Evolutionary conservation across 2,113 vertebrate species (phyloP), one percentile per base, ranked within the genome.

Genomic region (Formicarius rufipectus): DNA sequence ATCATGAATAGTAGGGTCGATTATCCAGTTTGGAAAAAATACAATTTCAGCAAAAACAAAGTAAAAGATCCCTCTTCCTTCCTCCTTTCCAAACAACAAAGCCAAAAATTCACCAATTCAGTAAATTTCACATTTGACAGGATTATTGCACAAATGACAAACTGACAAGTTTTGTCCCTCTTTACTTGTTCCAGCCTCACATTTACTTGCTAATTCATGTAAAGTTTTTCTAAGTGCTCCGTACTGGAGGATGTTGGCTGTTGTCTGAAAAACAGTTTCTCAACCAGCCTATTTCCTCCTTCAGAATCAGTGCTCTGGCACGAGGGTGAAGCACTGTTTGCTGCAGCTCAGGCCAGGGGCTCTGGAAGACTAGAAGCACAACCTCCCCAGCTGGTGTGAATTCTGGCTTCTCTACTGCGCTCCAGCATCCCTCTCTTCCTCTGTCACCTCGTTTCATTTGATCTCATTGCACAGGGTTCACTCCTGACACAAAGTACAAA

Each of bases 131-230:
- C 4, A 1, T 75, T 87, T 92, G 93, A 84, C 83, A 86, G 73
- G 66, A 92, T 94, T 90, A 81, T 84, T 95, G 52, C 64, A 52
- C 25, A 72, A 90, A 84, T 84, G 88, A 93, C 79, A 88, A 89
- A 84, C 87, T 95, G 88, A 93, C 83, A 84, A 89, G 64, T 92
- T 95, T 68, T 89, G 88, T 95, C 95, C 90, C 76, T 95, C 88
- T 90, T 91, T 90, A 42, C 92, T 92, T 68, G 53, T 93, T 93
- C 88, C 93, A 95, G 76, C 76, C 85, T 94, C 88, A 66, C 95
- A 92, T 92, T 96, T 87, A 62, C 93, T 95, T 96, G 88, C 88
- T 94, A 96, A 96, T 97, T 93, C 93, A 96, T 93, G 93, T 85
- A 60, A 94, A 90, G 86, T 93, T 96, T 96, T 95, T 90, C 71